Conservation (phyloP, 2,113 vertebrate genomes). For the Cricetomys ansorgei region DNA sequence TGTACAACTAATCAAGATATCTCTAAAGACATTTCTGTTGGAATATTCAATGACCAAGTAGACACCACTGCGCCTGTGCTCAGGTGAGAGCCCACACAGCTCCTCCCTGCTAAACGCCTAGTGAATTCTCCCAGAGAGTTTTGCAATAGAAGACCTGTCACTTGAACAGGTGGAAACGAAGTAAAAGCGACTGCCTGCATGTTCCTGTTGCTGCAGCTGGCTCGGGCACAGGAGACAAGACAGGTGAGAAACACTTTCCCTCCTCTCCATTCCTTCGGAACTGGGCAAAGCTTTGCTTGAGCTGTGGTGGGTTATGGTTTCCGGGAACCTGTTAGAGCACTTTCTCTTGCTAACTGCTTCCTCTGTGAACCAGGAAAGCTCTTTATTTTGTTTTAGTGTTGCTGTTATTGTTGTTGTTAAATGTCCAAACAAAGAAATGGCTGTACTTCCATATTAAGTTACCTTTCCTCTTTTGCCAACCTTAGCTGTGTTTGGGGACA, state of each 20-base stretch:
- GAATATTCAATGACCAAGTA: neutral
- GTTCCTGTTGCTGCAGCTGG: neutral
- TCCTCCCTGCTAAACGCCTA: slow-evolving; percentile 13
- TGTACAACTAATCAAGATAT: neutral
- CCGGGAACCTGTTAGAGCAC: neutral
- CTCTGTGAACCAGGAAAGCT: neutral
- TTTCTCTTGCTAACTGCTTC: slow-evolving; percentile 40
- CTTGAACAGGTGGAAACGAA: slow-evolving; percentile 37
- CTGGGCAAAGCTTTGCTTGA: neutral
- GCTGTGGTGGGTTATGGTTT: neutral
- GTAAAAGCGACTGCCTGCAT: neutral
- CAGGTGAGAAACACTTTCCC: slow-evolving; percentile 3
- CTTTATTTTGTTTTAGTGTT: neutral
- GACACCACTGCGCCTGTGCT: neutral
- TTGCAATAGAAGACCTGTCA: slow-evolving; percentile 32
- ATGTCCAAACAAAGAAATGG: slow-evolving; percentile 27
- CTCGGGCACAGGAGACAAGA: neutral
- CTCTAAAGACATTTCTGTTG: neutral
- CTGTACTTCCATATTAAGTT: slow-evolving; percentile 60
- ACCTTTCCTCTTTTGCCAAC: slow-evolving; percentile 71
- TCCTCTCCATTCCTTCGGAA: neutral
- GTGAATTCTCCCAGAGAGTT: neutral
- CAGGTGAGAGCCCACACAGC: neutral
- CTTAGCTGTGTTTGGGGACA: slow-evolving; percentile 56
- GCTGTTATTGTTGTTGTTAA: neutral